Evolutionary conservation across 2,888 invertebrate species (phyloP).

Genomic region (Xylota segnis): DNA sequence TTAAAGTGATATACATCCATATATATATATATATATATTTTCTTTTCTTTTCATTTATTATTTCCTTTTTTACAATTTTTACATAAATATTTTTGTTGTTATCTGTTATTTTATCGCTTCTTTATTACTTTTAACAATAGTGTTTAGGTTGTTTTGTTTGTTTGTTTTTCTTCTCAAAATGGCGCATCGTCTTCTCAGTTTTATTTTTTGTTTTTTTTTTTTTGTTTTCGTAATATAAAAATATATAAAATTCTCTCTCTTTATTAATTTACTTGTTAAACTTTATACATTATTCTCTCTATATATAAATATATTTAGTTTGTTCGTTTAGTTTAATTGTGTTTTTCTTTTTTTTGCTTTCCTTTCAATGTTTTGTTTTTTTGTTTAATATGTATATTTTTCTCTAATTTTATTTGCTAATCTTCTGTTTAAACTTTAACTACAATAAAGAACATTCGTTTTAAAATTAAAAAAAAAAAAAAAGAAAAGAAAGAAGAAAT

Average conservation of each 20-base stretch:
- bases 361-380: conserved; percentile 28
- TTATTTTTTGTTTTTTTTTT: conserved; percentile 19
- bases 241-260: conserved; percentile 74
- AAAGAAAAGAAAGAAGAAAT: too few species aligned
- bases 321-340: conserved; percentile 39
- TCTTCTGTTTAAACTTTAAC: conserved; percentile 37
- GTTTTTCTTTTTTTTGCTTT: conserved; percentile 39
- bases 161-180: conserved; percentile 55
- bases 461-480: conserved; percentile 8
- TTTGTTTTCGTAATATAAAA: conserved; percentile 65
- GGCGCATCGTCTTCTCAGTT: conserved; percentile 60
- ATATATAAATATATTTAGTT: conserved; percentile 71
- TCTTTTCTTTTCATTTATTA: conserved; percentile 63
- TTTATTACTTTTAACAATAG: conserved; percentile 56
- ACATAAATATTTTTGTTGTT: conserved; percentile 72
- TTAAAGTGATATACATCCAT: conserved; percentile 63
- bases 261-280: conserved; percentile 46
- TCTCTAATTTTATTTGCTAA: conserved; percentile 50
- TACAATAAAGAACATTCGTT: conserved; percentile 46
- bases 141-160: conserved; percentile 43
- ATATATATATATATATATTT: too few species aligned
- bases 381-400: conserved; percentile 64
- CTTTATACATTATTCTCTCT: conserved; percentile 69
- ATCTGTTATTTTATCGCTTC: conserved; percentile 51
- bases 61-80: conserved; percentile 77